Evolutionary conservation across 1,140 invertebrate species (phyloP), one percentile per base, ranked within the genome.

Genomic region (Lutraria rhynchaena): DNA sequence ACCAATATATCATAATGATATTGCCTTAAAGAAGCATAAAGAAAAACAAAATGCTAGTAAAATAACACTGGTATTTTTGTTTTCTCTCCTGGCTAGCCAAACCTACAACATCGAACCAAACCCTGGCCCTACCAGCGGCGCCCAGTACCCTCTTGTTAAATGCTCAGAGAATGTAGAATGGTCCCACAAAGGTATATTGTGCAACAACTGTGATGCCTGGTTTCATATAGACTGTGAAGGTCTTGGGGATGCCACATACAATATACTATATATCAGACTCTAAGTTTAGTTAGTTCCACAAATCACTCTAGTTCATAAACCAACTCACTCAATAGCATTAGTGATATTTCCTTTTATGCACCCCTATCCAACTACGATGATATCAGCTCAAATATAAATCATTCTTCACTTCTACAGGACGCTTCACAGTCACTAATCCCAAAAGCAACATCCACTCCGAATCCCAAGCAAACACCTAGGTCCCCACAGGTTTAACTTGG

Each of bases 391-490:
- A 37, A 37, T 31, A 65, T 37, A 65, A 3, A 35, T n/a, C 31
- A 19, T 65, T 17, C 19, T 24, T 3, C 46, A 9, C 15, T 24
- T 37, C 4, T 17, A 24, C 61, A 31, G 19, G 61, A 15, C n/a
- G 17, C 11, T 15, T 70, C 9, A 1, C 17, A 29, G n/a, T 19
- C 19, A 53, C 24, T 27, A 2, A 27, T 27, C 24, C 61, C 61
- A 35, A 61, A 65, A 65, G 61, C 61, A 44, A 46, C 37, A 15
- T 65, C 61, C 37, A 65, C 41, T 9, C 61, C 61, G 46, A 65
- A 65, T 4, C 17, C 35, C 7, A 65, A 53, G 24, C 5, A 65
- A 65, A 13, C 1, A 11, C 2, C 35, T 37, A 29, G 5, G 4
- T 3, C 41, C 29, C 33, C 35, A 37, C 9, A 63, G 15, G 3